Evolutionary conservation across 37 sponge, comb jelly and placozoan genomes (phyloP), one percentile per base, ranked within the genome.

Genomic region (Axinella damicornis): DNA sequence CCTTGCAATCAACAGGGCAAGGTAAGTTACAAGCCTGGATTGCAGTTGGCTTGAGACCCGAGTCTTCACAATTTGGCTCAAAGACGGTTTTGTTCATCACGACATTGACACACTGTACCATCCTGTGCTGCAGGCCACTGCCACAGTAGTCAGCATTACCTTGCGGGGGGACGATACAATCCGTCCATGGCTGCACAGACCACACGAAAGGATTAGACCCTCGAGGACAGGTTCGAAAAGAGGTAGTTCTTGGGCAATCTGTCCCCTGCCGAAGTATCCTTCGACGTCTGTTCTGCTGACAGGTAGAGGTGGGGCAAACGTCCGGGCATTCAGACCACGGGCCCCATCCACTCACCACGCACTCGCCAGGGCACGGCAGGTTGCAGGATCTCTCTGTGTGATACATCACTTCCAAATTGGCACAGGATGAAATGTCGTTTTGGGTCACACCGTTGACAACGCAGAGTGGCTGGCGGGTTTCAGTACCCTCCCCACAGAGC

Each of bases 1-100:
- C 84, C 53, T 53, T 37, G 52, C 84, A 83, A 55, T 83, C 84
- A 31, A 83, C 38, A 21, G 84, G 84, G 65, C 84, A 83, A 14
- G 75, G 74, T 12, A 83, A 0, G 24, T 17, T 60, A 18, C 84
- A 83, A 27, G 24, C 21, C n/a, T 63, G 58, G 14, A 36, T 41
- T 20, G 34, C 17, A 34, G 15, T 38, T 31, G 84, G 84, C 52
- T 65, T 53, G 11, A 1, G 28, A 46, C 27, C 73, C 4, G 22
- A 25, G 9, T 69, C 69, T 27, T 53, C 31, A 64, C 74, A 74
- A 53, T 37, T 36, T 15, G 4, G 18, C 9, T 74, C 66, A 21
- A 32, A 19, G 14, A 65, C 73, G 16, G 58, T 13, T 4, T 16
- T 12, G 38, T 28, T 63, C 30, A 18, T 36, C 0, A 6, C 12